A percentile compares a stretch with the other conserved stretches of the same genome.
Evolutionary conservation across 2,113 vertebrate genomes (phyloP).

Genomic region (Muntiacus reevesi): DNA sequence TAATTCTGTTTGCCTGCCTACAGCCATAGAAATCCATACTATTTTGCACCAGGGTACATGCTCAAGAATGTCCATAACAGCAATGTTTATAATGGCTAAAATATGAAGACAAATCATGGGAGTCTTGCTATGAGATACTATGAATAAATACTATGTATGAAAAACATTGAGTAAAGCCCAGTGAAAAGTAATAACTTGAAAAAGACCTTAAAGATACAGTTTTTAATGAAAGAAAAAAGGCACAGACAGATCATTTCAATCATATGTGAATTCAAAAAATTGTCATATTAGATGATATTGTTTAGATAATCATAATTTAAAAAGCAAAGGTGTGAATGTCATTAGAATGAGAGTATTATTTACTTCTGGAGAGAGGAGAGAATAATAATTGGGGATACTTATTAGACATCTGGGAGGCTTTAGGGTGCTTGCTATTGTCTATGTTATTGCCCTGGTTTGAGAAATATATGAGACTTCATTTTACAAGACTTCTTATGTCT

Average conservation of each 20-base stretch:
- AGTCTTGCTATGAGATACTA: background rate
- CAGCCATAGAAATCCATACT: background rate
- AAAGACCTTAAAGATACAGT: background rate
- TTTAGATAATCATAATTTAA: background rate
- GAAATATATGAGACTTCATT: background rate
- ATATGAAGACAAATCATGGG: background rate
- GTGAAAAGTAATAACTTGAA: background rate
- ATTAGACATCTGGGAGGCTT: too few species aligned
- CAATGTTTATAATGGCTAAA: background rate
- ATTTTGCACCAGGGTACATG: background rate
- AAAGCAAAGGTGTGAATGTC: background rate
- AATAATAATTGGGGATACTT: background rate
- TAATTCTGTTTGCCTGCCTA: background rate
- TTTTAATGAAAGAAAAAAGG: background rate
- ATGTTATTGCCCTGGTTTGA: background rate
- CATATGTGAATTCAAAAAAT: background rate
- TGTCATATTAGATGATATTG: background rate
- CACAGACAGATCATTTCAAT: background rate
- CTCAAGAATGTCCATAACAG: background rate
- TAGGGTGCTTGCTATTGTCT: background rate
- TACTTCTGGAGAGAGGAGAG: background rate
- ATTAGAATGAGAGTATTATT: background rate
- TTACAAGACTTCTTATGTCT: background rate
- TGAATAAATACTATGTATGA: background rate
- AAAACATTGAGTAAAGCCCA: background rate